phyloP scores from a whole-genome alignment of 2,113 vertebrate genomes.

The Cryptoleucopteryx plumbea region DNA sequence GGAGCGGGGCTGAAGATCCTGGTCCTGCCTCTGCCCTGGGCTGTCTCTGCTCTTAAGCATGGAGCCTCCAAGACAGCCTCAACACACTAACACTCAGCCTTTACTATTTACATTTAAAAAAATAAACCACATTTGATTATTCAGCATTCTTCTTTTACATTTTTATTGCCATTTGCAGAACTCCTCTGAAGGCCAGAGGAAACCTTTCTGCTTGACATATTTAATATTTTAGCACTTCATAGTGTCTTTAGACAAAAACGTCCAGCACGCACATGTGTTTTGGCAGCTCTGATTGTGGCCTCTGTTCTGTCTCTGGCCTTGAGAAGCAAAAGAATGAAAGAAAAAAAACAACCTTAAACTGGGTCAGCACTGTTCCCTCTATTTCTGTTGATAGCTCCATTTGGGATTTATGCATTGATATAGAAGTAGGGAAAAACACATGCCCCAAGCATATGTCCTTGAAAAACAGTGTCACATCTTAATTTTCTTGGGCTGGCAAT shows the following conservation, averaged over 20 bases:
- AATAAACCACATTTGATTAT: conserved; percentile 57
- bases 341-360: neutral
- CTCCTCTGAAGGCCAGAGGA: conserved; percentile 25
- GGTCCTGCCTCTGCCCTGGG: neutral
- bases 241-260: conserved; percentile 18
- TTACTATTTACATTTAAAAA: conserved; percentile 13
- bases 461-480: conserved; percentile 43
- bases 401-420: conserved; percentile 32
- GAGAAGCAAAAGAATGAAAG: neutral
- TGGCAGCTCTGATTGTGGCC: conserved; percentile 32
- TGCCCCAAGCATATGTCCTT: conserved; percentile 19
- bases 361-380: conserved; percentile 14
- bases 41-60: neutral
- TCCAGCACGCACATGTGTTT: conserved; percentile 48
- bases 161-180: conserved; percentile 36
- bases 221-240: conserved; percentile 56
- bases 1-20: neutral
- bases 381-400: conserved; percentile 26
- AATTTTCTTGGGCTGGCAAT: conserved; percentile 44
- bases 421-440: neutral
- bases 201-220: conserved; percentile 40
- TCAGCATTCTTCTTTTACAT: conserved; percentile 53
- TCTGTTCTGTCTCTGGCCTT: conserved; percentile 32
- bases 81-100: neutral
- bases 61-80: neutral